These are phyloP conservation scores for Chloroceryle inda DNA, from an alignment of 2,797 vertebrate genomes.

Conservation along the genomic window DNA sequence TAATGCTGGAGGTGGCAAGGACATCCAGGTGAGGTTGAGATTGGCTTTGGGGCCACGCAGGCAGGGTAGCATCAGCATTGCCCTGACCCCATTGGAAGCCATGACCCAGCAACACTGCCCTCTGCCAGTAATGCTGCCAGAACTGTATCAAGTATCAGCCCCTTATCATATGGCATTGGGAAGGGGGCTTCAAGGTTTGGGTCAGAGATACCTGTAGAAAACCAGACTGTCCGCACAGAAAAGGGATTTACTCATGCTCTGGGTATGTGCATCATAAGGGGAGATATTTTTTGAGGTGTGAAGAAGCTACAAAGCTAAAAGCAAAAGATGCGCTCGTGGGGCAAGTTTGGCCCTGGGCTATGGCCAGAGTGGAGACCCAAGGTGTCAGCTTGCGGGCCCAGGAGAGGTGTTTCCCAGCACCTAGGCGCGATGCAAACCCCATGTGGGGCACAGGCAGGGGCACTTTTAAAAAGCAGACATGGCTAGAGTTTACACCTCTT, in stretches of 20 bases:
- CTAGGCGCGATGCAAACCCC: not conserved
- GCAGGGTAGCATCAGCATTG: not conserved
- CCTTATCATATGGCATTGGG: accelerated
- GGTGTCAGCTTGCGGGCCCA: not conserved
- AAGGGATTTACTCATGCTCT: not conserved
- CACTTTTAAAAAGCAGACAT: slow-evolving; percentile 51
- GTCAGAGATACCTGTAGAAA: not conserved
- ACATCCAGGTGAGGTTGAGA: not conserved
- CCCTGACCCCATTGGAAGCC: accelerated
- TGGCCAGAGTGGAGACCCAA: not conserved
- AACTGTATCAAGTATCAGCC: not conserved
- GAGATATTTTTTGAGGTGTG: not conserved
- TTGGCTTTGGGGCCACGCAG: not conserved
- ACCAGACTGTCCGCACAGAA: not conserved
- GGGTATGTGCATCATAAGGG: not conserved
- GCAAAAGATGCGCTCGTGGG: accelerated
- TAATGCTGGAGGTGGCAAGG: not conserved
- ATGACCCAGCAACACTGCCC: not conserved
- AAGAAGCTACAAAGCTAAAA: not conserved
- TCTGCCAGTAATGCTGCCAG: not conserved
- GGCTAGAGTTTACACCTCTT: slow-evolving; percentile 75
- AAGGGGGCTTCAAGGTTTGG: not conserved
- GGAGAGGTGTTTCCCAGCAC: slow-evolving; percentile 23
- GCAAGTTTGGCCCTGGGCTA: accelerated
- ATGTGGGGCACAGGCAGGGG: not conserved